Evolutionary conservation across 2,888 invertebrate species (phyloP), one percentile per base, ranked within the genome.

Genomic region (Nasonia oneida): DNA sequence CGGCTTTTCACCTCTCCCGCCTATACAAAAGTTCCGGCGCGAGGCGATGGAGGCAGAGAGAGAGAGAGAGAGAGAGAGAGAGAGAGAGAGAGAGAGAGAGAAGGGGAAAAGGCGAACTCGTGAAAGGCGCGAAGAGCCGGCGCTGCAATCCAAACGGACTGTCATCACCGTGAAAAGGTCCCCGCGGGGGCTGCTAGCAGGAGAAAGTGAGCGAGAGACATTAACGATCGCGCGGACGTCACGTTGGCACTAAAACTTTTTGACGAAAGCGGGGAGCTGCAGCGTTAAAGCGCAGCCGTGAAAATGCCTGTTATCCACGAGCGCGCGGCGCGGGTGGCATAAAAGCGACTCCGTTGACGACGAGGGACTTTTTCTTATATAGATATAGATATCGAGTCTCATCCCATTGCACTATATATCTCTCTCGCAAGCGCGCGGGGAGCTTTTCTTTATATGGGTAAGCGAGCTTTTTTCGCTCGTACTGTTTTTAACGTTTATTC

Each of bases 181-280:
- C 67, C 67, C 29, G n/a, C 6, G 57, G 57, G 23, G 2, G 57
- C 53, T 8, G 57, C 29, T 10, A 12, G 8, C 0, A 14, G 8
- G 14, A 67, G 33, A 29, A 14, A 67, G 67, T 33, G 67, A 29
- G 67, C 4, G 67, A 67, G 67, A 67, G 67, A 29, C 67, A 67
- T 67, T 67, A 67, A 67, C 67, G 67, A 67, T 67, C 67, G 29
- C 67, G 15, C 12, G 6, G 37, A 15, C 37, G 57, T 80, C 80
- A 71, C 80, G 71, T 39, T n/a, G 71, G 71, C 23, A 80, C 71
- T 80, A 71, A 80, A 80, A 80, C n/a, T 80, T 71, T 80, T 80
- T 57, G 67, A 79, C 50, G 79, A 79, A 79, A 42, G 76, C 57
- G 39, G 33, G 12, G 8, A n/a, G 64, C 29, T 33, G 33, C 29